Evolutionary conservation across 2,888 invertebrate species (phyloP).

Genomic region (Poecilus cupreus): DNA sequence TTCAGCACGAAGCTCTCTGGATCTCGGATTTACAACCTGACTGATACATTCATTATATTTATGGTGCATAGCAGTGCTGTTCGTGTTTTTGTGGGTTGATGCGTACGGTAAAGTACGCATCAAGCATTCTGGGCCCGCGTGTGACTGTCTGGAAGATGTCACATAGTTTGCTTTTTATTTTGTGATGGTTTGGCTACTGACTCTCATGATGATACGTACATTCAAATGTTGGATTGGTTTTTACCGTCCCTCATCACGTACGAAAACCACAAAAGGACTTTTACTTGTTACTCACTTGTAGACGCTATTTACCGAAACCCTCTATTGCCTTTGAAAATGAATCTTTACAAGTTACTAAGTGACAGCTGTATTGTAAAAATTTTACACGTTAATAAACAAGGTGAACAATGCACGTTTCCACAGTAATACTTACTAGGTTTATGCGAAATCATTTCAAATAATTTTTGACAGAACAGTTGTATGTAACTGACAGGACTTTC

Average conservation of each 20-base stretch:
- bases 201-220: background rate
- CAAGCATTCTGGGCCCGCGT: constrained; percentile 47
- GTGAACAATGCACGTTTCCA: too few relatives aligned
- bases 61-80: constrained; percentile 46
- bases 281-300: constrained; percentile 7
- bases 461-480: too few relatives aligned
- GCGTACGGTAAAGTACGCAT: constrained; percentile 54
- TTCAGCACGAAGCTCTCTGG: constrained; percentile 42
- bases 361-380: too few relatives aligned
- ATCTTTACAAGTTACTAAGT: too few relatives aligned
- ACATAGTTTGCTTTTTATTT: constrained; percentile 34
- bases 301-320: too few relatives aligned
- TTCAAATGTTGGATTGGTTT: constrained; percentile 42
- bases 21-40: constrained; percentile 55
- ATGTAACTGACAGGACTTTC: too few relatives aligned
- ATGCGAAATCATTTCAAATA: too few relatives aligned
- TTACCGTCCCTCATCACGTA: background rate
- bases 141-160: constrained; percentile 50
- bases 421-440: too few relatives aligned
- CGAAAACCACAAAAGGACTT: background rate
- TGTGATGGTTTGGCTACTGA: constrained; percentile 1
- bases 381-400: too few relatives aligned
- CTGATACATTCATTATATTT: constrained; percentile 59
- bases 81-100: constrained; percentile 21
- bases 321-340: too few relatives aligned